phyloP scores from a whole-genome alignment of 1,140 invertebrate species.

The Dolichoris vasculosae region DNA sequence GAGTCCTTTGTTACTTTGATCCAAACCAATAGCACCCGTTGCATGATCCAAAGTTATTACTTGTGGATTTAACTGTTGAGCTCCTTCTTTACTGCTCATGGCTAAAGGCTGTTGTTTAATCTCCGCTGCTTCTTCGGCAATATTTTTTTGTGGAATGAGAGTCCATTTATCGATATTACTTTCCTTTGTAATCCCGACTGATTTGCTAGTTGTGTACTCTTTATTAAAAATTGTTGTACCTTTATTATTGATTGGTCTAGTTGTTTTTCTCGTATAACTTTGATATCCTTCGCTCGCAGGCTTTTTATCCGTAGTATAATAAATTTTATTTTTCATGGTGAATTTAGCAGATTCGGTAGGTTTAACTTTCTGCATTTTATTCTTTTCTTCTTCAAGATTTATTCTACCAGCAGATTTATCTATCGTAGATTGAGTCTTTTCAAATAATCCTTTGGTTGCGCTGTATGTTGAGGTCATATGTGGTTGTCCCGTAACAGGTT shows the following conservation, averaged over 20 bases:
- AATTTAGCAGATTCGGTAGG: slow-evolving; percentile 40
- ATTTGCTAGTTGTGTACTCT: slow-evolving; percentile 35
- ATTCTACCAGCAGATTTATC: slow-evolving; percentile 52
- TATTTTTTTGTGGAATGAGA: slow-evolving; percentile 67
- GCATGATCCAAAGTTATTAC: slow-evolving; percentile 61
- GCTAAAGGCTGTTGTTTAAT: slow-evolving; percentile 44
- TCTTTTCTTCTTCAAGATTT: slow-evolving; percentile 52
- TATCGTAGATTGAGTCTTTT: slow-evolving; percentile 44
- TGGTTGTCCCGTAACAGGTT: slow-evolving; percentile 28
- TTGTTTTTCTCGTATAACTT: slow-evolving; percentile 38
- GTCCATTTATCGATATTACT: slow-evolving; percentile 63
- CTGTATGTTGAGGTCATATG: slow-evolving; percentile 13
- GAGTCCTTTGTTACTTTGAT: slow-evolving; percentile 82
- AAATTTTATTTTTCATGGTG: slow-evolving; percentile 35
- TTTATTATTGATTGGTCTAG: slow-evolving; percentile 39
- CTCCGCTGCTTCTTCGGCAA: slow-evolving; percentile 43
- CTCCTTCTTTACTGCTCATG: slow-evolving; percentile 51
- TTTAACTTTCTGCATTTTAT: slow-evolving; percentile 27
- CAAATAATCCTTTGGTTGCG: slow-evolving; percentile 30
- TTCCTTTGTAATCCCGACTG: slow-evolving; percentile 24
- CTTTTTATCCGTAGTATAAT: slow-evolving; percentile 39
- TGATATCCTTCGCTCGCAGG: slow-evolving; percentile 11
- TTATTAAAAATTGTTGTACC: not conserved
- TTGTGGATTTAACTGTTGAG: slow-evolving; percentile 54
- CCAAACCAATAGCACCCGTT: slow-evolving; percentile 77